Base-by-base conservation (phyloP, 1,140 invertebrate genomes). In the Pomacea maculata region DNA sequence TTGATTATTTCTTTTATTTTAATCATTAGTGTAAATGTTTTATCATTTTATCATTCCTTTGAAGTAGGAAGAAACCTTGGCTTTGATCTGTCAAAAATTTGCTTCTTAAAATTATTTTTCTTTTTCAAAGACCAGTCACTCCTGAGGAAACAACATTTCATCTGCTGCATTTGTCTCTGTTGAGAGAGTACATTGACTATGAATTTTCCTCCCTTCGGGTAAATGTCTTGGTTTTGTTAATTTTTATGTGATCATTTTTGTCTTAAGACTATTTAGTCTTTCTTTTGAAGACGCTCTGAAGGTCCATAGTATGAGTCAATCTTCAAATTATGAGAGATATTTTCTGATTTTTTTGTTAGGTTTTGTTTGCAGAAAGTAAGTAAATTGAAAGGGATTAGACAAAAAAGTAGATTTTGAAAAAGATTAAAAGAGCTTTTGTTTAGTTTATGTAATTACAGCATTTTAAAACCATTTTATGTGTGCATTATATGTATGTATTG, bases 81-180 rank as follows among this genome's bases (percentile, higher is more conserved):
- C 21, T 14, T 74, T 12, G 72, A 29, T 34, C 14, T 29, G 29
- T 12, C 29, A 57, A 52, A 54, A 29, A 21, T 11, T 74, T 74
- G 12, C 12, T 74, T 34, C 52, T 34, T 45, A 45, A 70, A 70
- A 63, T 15, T 17, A 17, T 76, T 8, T 68, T 29, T 12, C 25
- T 78, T 61, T 68, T 75, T 73, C 34, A n/a, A 82, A 89, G 89
- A 74, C 85, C 90, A 29, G 88, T 88, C 17, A 94, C 94, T 12
- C 95, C 97, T 0, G 96, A 98, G 88, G 95, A 98, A 86, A 98
- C 95, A 1, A 97, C 95, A 25, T 99, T 99, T 92, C 97, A 95
- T 91, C 92, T 99, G 4, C 92, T 99, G 52, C 97, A 99, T 91
- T 92, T 99, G 81, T 97, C 96, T 1, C 90, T 99, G 67, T 92